Evolutionary conservation across 1,140 invertebrate genomes (phyloP).

Genomic region (Microplitis demolitor): DNA sequence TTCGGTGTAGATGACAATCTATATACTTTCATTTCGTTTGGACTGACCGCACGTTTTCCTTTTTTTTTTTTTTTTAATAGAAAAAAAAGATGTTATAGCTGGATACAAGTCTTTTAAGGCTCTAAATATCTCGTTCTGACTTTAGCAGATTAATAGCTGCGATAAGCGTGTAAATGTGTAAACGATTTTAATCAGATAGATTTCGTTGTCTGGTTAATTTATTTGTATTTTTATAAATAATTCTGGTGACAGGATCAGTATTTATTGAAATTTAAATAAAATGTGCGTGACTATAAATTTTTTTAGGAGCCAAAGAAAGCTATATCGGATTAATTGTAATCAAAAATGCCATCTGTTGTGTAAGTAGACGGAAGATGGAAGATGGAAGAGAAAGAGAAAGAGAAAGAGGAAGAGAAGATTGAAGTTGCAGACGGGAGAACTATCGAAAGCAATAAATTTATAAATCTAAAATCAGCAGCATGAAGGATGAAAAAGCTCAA

Average conservation of each 20-base stretch:
- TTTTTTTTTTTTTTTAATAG: background rate
- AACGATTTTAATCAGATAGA: too few relatives aligned
- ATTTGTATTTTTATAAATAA: too few relatives aligned
- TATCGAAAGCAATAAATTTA: conserved; percentile 47
- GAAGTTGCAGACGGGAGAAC: too few relatives aligned
- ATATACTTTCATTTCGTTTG: background rate
- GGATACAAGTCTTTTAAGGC: too few relatives aligned
- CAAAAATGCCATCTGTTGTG: conserved; percentile 45
- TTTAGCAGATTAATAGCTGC: too few relatives aligned
- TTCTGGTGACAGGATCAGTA: too few relatives aligned
- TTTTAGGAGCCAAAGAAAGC: too few relatives aligned
- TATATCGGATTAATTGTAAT: conserved; percentile 53
- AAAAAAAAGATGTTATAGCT: background rate
- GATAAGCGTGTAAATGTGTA: too few relatives aligned
- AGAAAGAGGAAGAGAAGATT: too few relatives aligned
- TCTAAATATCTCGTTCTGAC: too few relatives aligned
- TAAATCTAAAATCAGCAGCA: conserved; percentile 55
- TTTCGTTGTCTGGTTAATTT: too few relatives aligned
- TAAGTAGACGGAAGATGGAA: background rate
- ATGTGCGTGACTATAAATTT: too few relatives aligned
- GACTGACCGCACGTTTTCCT: background rate
- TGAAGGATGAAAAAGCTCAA: conserved; percentile 36
- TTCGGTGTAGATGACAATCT: conserved; percentile 19
- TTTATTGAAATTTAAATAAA: conserved; percentile 8
- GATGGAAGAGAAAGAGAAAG: conserved; percentile 27